Conservation (phyloP, 2,113 vertebrate genomes). For the Nesogale talazaci region DNA sequence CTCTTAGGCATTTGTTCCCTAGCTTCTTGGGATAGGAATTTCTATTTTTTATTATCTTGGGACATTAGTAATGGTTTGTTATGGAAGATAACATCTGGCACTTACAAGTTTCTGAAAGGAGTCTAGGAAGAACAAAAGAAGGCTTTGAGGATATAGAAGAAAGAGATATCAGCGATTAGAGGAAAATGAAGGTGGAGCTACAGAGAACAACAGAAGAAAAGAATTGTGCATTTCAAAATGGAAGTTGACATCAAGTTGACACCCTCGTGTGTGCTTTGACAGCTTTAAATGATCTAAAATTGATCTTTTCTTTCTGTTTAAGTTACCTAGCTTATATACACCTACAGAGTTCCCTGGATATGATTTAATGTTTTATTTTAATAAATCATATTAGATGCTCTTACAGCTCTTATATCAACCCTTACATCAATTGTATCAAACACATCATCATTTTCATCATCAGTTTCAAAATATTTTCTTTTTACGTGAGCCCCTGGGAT, state of each 20-base stretch:
- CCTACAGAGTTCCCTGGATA: neutral
- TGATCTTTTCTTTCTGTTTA: neutral
- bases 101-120: neutral
- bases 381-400: too few species aligned
- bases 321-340: neutral
- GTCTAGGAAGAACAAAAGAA: neutral
- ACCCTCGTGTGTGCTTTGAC: neutral
- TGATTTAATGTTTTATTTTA: too few species aligned
- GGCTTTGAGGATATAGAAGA: neutral
- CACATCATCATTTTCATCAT: too few species aligned
- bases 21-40: neutral
- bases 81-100: neutral
- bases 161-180: neutral
- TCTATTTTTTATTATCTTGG: neutral
- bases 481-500: too few species aligned
- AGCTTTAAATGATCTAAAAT: slow-evolving; percentile 1
- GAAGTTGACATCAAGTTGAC: neutral
- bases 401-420: too few species aligned
- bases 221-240: neutral
- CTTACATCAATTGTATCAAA: too few species aligned
- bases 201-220: neutral
- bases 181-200: neutral
- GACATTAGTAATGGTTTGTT: neutral
- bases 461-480: too few species aligned
- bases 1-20: neutral